phyloP scores from a whole-genome alignment of 2,797 vertebrate species.

The Esox masquinongy region DNA sequence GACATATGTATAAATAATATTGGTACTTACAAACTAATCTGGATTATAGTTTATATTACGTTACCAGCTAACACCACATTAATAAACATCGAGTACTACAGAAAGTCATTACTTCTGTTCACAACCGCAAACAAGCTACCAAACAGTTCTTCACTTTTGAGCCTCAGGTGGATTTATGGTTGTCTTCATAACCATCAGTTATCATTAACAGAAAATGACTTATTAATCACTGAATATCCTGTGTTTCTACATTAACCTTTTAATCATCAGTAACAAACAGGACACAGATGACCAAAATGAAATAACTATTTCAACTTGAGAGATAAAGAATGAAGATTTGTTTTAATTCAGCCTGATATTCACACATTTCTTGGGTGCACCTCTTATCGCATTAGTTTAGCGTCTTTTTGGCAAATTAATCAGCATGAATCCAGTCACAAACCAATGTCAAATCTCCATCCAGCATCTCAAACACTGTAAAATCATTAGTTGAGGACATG shows the following conservation, averaged over 20 bases:
- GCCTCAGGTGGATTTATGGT: neutral
- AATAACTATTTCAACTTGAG: neutral
- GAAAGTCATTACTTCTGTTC: neutral
- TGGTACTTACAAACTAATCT: no score
- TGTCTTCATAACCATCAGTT: neutral
- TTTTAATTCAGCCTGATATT: neutral
- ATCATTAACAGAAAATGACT: no score
- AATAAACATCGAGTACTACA: no score
- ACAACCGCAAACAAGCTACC: neutral
- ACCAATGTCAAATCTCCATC: neutral
- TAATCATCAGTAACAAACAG: neutral
- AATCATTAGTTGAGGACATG: neutral
- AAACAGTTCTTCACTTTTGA: neutral
- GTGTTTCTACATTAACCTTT: neutral
- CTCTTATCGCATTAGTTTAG: neutral
- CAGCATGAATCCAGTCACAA: neutral
- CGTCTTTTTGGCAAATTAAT: neutral
- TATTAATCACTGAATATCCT: neutral
- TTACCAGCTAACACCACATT: no score
- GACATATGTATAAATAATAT: no score
- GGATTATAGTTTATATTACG: no score
- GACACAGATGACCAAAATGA: neutral
- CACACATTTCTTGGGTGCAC: neutral
- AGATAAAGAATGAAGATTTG: neutral
- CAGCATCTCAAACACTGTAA: neutral